phyloP scores from a whole-genome alignment of 2,797 vertebrate genomes.

The Spinus pinus region DNA sequence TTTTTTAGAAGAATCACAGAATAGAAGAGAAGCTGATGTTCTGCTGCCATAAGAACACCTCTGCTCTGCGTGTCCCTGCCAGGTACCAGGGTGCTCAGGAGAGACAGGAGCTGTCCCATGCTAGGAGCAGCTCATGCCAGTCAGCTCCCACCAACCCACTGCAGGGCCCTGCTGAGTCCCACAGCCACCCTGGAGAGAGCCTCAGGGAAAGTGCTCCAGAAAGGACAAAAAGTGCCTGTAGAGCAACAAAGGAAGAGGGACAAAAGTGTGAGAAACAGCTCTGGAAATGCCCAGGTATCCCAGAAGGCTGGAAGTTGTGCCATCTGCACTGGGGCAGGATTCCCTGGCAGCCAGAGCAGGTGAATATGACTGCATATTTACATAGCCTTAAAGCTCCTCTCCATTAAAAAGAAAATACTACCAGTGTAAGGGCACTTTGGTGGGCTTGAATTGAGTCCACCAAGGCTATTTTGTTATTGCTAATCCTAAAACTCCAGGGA shows the following conservation, averaged over 20 bases:
- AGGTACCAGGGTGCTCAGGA: background rate
- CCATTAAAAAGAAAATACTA: background rate
- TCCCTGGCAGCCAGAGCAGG: background rate
- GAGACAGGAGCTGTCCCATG: accelerated
- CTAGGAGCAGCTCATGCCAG: background rate
- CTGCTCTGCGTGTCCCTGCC: background rate
- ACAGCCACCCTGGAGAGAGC: accelerated
- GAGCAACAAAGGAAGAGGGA: background rate
- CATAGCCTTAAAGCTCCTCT: background rate
- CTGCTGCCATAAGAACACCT: background rate
- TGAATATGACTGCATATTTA: background rate
- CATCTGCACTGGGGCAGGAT: background rate
- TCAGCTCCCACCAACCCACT: accelerated
- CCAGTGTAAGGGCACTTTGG: background rate
- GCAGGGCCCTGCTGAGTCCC: background rate
- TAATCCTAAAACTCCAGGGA: background rate
- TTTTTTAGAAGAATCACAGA: background rate
- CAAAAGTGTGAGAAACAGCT: background rate
- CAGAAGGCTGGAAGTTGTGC: accelerated
- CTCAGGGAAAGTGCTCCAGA: background rate
- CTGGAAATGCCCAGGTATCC: background rate
- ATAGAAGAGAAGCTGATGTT: background rate
- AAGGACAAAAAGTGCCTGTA: background rate
- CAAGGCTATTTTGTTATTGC: background rate
- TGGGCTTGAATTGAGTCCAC: background rate